Evolutionary conservation across 2,888 invertebrate genomes (phyloP), one percentile per base, ranked within the genome.

Genomic region (Pilophorus perplexus): DNA sequence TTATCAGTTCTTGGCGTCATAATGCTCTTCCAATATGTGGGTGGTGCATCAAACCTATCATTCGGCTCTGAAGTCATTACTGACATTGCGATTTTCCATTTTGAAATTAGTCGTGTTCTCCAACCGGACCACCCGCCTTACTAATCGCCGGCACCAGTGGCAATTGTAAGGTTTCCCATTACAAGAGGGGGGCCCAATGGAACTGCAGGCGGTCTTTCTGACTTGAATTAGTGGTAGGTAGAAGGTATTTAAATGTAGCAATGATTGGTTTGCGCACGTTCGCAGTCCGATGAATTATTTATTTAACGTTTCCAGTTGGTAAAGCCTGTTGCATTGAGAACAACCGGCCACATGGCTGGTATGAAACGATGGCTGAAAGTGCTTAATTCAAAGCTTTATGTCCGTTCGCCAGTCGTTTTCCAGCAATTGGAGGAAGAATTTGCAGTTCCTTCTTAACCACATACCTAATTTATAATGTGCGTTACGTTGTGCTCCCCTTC

Each of bases 21-120:
- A n/a, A n/a, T n/a, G 40, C 40, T 40, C 40, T 40, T 16, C 40
- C 40, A 40, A 40, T 40, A 40, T 40, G 40, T 14, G n/a, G 40
- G 40, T 40, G 14, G 14, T 40, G n/a, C n/a, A 12, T n/a, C n/a
- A n/a, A n/a, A n/a, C n/a, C 14, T 40, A 12, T 12, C 5, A 40
- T 16, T 14, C 40, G 4, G 40, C 12, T 33, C 12, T 12, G 6
- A 33, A 12, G 33, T 8, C 12, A 33, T 33, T 33, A 8, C 33
- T 33, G 6, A 33, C 12, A 33, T n/a, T n/a, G n/a, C n/a, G n/a
- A n/a, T n/a, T n/a, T n/a, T n/a, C n/a, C n/a, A n/a, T n/a, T n/a
- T n/a, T 38, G 38, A 38, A 14, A 38, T 10, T 33, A 12, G 38
- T 3, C 6, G 38, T 38, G 38, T 38, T 38, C 25, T 25, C 14